phyloP scores from a whole-genome alignment of 64 coral and sea anemone species.

The Anthopleura sola region DNA sequence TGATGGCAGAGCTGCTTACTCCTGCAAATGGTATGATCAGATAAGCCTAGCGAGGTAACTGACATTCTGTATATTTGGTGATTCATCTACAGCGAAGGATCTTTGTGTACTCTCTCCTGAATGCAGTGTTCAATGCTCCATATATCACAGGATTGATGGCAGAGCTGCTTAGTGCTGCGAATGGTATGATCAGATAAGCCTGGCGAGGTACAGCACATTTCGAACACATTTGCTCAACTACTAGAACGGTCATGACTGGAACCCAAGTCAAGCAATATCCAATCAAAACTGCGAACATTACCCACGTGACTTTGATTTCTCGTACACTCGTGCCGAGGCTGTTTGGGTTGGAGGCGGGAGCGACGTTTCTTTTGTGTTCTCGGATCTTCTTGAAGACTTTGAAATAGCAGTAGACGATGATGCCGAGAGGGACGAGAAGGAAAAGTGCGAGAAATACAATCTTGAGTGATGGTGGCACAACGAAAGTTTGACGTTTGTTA shows the following conservation, averaged over 20 bases:
- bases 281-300: background rate
- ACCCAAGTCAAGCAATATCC: background rate
- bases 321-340: background rate
- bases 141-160: no score
- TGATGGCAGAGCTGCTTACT: no score
- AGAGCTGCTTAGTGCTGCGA: no score
- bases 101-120: no score
- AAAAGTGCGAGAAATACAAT: background rate
- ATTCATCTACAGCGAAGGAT: no score
- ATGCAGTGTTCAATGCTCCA: no score
- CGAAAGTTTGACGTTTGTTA: background rate
- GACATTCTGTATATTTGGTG: no score
- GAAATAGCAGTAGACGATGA: conserved; percentile 21
- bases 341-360: background rate
- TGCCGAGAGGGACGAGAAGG: background rate
- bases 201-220: background rate
- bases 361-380: background rate
- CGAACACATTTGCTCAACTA: background rate
- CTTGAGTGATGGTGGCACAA: background rate
- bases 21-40: no score
- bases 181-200: no score
- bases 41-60: no score
- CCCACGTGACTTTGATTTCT: conserved; percentile 13
- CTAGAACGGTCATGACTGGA: no score
- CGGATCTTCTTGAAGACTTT: conserved; percentile 30